Evolutionary conservation across 2,113 vertebrate species (phyloP).

Genomic region (Galemys pyrenaicus): DNA sequence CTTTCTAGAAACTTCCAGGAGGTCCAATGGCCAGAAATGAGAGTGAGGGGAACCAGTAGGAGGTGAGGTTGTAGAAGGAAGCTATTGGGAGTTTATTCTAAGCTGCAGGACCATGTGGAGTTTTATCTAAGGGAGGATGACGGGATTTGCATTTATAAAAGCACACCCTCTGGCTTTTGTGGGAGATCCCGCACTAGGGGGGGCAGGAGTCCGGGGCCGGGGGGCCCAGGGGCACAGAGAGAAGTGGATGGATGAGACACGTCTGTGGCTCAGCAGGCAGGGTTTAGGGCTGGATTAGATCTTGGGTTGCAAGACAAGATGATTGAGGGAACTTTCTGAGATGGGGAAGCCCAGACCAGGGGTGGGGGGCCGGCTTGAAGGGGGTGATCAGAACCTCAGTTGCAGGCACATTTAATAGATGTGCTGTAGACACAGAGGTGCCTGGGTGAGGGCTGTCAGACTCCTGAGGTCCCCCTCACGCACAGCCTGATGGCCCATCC

Average conservation of each 20-base stretch:
- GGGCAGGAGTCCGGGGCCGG: background rate
- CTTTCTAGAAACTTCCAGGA: conserved; percentile 4
- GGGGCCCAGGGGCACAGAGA: background rate
- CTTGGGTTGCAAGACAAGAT: background rate
- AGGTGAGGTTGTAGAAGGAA: background rate
- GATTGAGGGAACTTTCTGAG: background rate
- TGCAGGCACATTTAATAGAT: too few species aligned
- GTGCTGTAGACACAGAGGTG: background rate
- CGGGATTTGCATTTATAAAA: background rate
- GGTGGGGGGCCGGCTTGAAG: too few species aligned
- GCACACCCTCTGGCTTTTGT: background rate
- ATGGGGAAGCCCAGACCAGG: background rate
- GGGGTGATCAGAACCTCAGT: too few species aligned
- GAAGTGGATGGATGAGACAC: background rate
- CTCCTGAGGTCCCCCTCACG: fast-evolving
- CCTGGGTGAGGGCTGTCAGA: background rate
- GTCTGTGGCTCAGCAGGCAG: background rate
- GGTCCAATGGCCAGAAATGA: background rate
- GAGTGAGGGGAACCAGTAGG: background rate
- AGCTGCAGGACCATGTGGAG: too few species aligned
- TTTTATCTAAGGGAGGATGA: background rate
- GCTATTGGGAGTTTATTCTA: background rate
- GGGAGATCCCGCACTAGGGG: background rate
- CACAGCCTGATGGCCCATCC: background rate
- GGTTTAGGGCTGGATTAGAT: background rate